phyloP scores from a whole-genome alignment of 2,888 invertebrate species.

The Lapara coniferarum region DNA sequence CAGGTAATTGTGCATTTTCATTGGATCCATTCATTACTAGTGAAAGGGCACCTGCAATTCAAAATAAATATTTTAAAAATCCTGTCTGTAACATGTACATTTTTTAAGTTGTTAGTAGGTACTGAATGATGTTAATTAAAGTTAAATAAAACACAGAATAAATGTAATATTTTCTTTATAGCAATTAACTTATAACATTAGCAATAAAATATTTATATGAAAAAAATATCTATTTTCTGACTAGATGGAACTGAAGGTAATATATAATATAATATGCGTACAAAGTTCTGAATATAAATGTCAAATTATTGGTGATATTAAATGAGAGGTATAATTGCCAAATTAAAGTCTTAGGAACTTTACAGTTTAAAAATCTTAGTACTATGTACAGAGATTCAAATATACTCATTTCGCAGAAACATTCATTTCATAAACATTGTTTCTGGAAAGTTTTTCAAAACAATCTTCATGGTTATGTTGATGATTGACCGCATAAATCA shows the following conservation, averaged over 20 bases:
- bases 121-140: not conserved
- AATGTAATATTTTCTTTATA: slow-evolving; percentile 31
- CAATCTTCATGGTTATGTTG: slow-evolving; percentile 80
- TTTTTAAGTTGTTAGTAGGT: too few species aligned
- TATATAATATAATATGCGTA: slow-evolving; percentile 37
- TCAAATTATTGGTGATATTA: slow-evolving; percentile 33
- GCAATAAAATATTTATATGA: slow-evolving; percentile 44
- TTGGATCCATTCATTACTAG: slow-evolving; percentile 72
- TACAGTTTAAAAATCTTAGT: slow-evolving; percentile 49
- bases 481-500: slow-evolving; percentile 79
- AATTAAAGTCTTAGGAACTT: slow-evolving; percentile 69
- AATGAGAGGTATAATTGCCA: slow-evolving; percentile 34
- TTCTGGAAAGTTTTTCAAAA: slow-evolving; percentile 73
- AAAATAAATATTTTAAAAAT: slow-evolving; percentile 29
- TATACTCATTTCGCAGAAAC: slow-evolving; percentile 61
- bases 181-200: slow-evolving; percentile 32
- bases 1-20: slow-evolving; percentile 68
- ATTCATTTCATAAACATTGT: slow-evolving; percentile 80
- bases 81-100: not conserved
- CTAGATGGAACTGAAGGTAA: slow-evolving; percentile 60
- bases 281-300: slow-evolving; percentile 30
- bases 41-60: slow-evolving; percentile 75
- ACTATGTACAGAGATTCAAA: slow-evolving; percentile 45
- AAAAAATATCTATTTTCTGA: slow-evolving; percentile 60
- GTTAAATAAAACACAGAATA: slow-evolving; percentile 18